A percentile compares a stretch with the other conserved stretches of the same genome.
These are phyloP conservation scores for Eledona agricola DNA, from an alignment of 2,888 invertebrate genomes.

Conservation along the genomic window DNA sequence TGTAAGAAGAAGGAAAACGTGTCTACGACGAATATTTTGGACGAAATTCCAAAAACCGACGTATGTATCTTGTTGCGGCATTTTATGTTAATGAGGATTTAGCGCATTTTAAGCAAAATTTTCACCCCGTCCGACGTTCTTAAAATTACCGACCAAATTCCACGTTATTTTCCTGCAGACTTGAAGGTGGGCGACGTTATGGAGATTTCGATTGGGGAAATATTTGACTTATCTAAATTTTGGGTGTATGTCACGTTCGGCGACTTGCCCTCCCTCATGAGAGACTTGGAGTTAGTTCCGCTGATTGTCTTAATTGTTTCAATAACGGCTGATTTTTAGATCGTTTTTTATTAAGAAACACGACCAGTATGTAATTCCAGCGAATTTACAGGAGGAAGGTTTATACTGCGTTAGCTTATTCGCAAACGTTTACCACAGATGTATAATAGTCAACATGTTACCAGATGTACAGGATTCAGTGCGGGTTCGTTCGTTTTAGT, in stretches of 20 bases:
- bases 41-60: neutral
- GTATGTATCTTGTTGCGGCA: neutral
- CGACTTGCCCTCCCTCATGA: slow-evolving; percentile 64
- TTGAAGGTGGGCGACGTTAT: slow-evolving; percentile 46
- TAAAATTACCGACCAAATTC: slow-evolving; percentile 45
- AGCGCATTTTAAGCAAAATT: no score
- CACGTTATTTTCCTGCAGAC: slow-evolving; percentile 40
- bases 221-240: slow-evolving; percentile 69
- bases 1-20: slow-evolving; percentile 1
- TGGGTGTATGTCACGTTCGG: slow-evolving; percentile 65
- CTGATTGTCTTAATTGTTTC: neutral
- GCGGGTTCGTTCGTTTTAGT: slow-evolving; percentile 57
- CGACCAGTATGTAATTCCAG: slow-evolving; percentile 42
- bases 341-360: slow-evolving; percentile 35
- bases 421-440: slow-evolving; percentile 66
- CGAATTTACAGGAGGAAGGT: slow-evolving; percentile 53
- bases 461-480: slow-evolving; percentile 61
- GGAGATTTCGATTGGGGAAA: slow-evolving; percentile 64
- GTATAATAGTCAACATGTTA: slow-evolving; percentile 62
- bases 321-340: neutral
- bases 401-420: slow-evolving; percentile 64
- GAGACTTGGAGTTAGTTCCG: slow-evolving; percentile 64
- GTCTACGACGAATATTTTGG: neutral
- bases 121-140: slow-evolving; percentile 49
- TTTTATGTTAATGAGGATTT: no score